Conservation (phyloP, 2,888 invertebrate species). For the Hirtodrosophila confusa region DNA sequence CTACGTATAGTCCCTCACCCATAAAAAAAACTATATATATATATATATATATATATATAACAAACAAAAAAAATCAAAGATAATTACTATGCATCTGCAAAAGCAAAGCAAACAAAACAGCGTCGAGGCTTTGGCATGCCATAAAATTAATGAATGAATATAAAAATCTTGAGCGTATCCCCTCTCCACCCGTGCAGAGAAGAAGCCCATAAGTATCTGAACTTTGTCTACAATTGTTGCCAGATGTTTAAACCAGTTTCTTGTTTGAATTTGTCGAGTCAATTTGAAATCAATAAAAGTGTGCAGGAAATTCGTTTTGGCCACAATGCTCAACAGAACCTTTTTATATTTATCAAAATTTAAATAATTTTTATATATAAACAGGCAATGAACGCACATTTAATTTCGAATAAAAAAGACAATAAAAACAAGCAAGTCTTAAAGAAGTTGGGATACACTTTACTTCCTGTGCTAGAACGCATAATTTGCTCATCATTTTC, state of each 20-base stretch:
- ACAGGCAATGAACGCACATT: constrained; percentile 29
- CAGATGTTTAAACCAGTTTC: constrained; percentile 66
- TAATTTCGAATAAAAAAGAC: constrained; percentile 24
- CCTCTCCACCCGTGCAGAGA: constrained; percentile 18
- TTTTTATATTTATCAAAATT: constrained; percentile 37
- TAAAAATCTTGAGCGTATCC: constrained; percentile 31
- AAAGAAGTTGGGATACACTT: constrained; percentile 9
- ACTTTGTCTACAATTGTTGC: constrained; percentile 63
- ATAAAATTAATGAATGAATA: constrained; percentile 68
- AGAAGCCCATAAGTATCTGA: constrained; percentile 28
- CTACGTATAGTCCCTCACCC: constrained; percentile 24
- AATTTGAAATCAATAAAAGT: constrained; percentile 70
- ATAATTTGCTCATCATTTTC: too few relatives aligned
- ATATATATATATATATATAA: constrained; percentile 3
- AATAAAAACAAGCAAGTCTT: not conserved
- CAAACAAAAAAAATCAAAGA: constrained; percentile 29
- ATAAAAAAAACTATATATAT: constrained; percentile 4
- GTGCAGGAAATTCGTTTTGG: constrained; percentile 58
- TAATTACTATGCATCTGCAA: constrained; percentile 63
- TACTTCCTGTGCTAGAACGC: not conserved
- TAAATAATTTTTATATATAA: constrained; percentile 55
- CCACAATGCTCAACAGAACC: constrained; percentile 9
- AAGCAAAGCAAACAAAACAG: constrained; percentile 22
- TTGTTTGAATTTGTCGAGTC: constrained; percentile 43
- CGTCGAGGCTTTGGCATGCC: constrained; percentile 39